Percentiles rank a stretch among this genome's conserved stretches.
These are phyloP conservation scores for Drosophila arizonae DNA, from an alignment of 1,140 invertebrate genomes.

Conservation along the genomic window DNA sequence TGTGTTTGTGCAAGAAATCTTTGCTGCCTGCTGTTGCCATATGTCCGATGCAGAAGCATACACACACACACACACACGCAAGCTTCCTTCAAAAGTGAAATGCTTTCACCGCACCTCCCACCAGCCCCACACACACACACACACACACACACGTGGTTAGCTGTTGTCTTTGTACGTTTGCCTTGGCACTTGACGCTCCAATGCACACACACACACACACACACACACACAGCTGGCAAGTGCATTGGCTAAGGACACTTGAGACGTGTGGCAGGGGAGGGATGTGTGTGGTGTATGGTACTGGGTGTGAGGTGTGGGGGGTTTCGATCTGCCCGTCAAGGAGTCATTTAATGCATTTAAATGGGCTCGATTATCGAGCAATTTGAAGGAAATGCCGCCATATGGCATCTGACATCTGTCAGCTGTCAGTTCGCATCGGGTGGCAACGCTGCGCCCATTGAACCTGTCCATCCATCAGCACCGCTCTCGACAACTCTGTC, in stretches of 20 bases:
- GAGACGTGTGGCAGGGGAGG: not conserved
- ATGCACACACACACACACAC: conserved; percentile 23
- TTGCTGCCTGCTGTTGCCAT: conserved; percentile 62
- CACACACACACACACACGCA: not conserved
- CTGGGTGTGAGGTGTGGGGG: no score
- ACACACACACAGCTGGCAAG: not conserved
- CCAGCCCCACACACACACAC: not conserved
- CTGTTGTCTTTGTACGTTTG: conserved; percentile 21
- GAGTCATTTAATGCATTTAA: conserved; percentile 70
- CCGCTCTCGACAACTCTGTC: not conserved
- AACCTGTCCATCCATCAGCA: conserved; percentile 2
- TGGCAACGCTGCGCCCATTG: conserved; percentile 26
- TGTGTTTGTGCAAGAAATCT: conserved; percentile 59
- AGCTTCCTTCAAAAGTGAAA: conserved; percentile 37
- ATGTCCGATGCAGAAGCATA: conserved; percentile 42
- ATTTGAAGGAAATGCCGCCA: conserved; percentile 31
- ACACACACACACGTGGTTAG: not conserved
- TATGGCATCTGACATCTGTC: conserved; percentile 51
- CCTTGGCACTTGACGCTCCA: conserved; percentile 30
- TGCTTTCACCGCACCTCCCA: not conserved
- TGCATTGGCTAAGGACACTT: conserved; percentile 6
- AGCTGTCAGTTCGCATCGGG: conserved; percentile 43
- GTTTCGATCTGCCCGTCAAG: not conserved
- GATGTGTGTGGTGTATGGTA: not conserved
- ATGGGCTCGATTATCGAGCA: conserved; percentile 67